These are phyloP conservation scores for Geophilus truncorum DNA, from an alignment of 2,888 invertebrate species.

Conservation along the genomic window DNA sequence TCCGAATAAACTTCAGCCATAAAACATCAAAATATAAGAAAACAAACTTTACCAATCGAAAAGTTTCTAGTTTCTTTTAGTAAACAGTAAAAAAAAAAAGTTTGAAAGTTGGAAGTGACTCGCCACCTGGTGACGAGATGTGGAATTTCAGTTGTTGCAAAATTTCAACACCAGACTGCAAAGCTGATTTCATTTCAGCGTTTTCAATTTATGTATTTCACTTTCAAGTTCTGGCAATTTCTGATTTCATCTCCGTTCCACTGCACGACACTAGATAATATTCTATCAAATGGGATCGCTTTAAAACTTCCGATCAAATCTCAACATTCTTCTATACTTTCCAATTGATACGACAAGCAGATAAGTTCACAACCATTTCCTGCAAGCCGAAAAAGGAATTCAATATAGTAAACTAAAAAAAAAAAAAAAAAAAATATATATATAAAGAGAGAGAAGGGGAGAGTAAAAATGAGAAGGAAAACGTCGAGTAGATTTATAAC, in stretches of 20 bases:
- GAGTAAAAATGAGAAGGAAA: not conserved
- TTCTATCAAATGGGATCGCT: not conserved
- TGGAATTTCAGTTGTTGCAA: too few species aligned
- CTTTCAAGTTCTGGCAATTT: too few species aligned
- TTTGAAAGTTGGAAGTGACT: too few species aligned
- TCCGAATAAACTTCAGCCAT: too few species aligned
- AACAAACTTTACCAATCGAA: too few species aligned
- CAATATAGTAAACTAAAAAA: not conserved
- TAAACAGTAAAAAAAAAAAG: too few species aligned
- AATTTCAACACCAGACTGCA: too few species aligned
- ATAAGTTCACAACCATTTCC: not conserved
- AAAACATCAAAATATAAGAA: too few species aligned
- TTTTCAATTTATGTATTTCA: too few species aligned
- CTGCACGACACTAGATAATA: not conserved
- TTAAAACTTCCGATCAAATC: not conserved
- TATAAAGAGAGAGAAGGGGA: not conserved
- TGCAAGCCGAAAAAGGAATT: not conserved
- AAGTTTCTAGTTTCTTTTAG: too few species aligned
- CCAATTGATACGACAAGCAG: not conserved
- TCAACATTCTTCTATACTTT: not conserved
- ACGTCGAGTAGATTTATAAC: not conserved
- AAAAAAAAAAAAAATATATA: not conserved
- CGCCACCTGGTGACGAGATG: too few species aligned
- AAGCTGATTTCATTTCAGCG: too few species aligned
- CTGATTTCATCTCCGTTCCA: not conserved